phyloP scores from a whole-genome alignment of 2,888 invertebrate genomes.

The Cepaea hortensis region DNA sequence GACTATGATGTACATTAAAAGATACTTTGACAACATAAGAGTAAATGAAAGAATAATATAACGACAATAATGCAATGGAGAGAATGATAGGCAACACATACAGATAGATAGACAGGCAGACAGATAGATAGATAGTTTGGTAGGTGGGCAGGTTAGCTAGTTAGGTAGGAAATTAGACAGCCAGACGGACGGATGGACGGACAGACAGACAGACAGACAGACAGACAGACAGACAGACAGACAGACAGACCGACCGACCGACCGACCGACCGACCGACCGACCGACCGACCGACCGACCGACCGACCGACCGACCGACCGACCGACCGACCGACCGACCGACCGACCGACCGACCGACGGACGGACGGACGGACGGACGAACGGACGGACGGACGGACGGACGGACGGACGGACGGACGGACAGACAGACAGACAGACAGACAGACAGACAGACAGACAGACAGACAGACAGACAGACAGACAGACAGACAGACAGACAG shows the following conservation, averaged over 20 bases:
- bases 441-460: neutral
- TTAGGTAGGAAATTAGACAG: neutral
- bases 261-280: constrained; percentile 6
- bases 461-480: neutral
- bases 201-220: constrained; percentile 23
- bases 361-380: neutral
- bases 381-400: neutral
- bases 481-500: constrained; percentile 15
- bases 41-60: no score
- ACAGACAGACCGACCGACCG: constrained; percentile 8
- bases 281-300: constrained; percentile 21
- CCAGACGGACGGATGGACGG: constrained; percentile 2
- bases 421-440: neutral
- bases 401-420: neutral
- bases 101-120: neutral
- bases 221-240: constrained; percentile 20
- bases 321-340: neutral
- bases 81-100: no score
- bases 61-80: no score
- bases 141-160: constrained; percentile 18
- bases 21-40: no score
- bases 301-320: neutral
- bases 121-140: constrained; percentile 12
- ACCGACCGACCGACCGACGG: constrained; percentile 5
- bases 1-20: no score